Evolutionary conservation across 92 coral and sea anemone genomes (phyloP).

Genomic region (Siderastrea siderea): DNA sequence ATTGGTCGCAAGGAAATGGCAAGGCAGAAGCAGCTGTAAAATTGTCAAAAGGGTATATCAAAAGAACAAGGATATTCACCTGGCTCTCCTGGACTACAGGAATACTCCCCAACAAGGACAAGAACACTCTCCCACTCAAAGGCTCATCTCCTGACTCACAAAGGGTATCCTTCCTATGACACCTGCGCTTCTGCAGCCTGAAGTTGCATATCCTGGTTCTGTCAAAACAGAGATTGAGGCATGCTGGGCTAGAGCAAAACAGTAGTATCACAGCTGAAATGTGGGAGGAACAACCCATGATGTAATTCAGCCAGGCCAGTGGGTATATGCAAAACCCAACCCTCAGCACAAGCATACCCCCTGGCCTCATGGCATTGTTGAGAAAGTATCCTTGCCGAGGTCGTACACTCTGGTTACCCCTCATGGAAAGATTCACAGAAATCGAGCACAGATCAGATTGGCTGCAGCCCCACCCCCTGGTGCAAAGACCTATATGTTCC

Average conservation of each 20-base stretch:
- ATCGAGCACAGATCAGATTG: constrained; percentile 21
- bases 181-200: constrained; percentile 41
- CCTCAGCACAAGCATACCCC: constrained; percentile 63
- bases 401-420: constrained; percentile 45
- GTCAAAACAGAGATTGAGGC: not conserved
- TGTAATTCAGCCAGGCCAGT: constrained; percentile 55
- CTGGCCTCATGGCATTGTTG: constrained; percentile 48
- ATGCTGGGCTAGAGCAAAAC: constrained; percentile 27
- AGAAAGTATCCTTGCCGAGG: constrained; percentile 32
- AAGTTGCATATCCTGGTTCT: constrained; percentile 5
- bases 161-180: constrained; percentile 55
- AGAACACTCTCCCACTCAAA: constrained; percentile 28
- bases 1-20: constrained; percentile 52
- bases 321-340: constrained; percentile 62
- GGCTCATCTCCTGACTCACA: constrained; percentile 45
- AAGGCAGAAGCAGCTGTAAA: constrained; percentile 51
- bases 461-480: constrained; percentile 35
- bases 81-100: constrained; percentile 53
- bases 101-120: constrained; percentile 63
- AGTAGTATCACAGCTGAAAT: constrained; percentile 32
- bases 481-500: constrained; percentile 39
- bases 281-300: not conserved
- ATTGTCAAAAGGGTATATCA: constrained; percentile 36
- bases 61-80: constrained; percentile 47
- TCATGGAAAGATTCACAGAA: constrained; percentile 21